Evolutionary conservation across 2,113 vertebrate genomes (phyloP).

Genomic region (Nesoenas mayeri): DNA sequence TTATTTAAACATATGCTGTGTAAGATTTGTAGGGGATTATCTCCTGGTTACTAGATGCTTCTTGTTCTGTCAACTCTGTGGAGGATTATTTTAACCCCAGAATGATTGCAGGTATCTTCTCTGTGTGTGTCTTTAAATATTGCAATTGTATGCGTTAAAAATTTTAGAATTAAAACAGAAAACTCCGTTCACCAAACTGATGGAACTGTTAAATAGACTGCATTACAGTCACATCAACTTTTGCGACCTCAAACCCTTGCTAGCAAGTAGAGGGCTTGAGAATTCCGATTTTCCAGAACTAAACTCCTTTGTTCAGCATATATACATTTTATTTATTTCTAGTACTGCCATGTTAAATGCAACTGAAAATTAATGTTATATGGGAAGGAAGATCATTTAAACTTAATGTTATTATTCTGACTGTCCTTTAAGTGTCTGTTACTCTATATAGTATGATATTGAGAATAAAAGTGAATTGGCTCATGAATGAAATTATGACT

Average conservation of each 20-base stretch:
- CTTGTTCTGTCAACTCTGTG: conserved; percentile 62
- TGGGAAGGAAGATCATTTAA: background rate
- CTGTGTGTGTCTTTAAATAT: background rate
- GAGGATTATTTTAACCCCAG: conserved; percentile 34
- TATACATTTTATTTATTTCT: background rate
- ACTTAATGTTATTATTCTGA: background rate
- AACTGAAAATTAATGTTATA: background rate
- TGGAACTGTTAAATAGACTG: background rate
- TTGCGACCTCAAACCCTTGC: background rate
- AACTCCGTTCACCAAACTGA: background rate
- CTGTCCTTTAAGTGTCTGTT: background rate
- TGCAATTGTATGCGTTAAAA: background rate
- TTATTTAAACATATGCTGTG: conserved; percentile 76
- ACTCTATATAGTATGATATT: background rate
- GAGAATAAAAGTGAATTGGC: background rate
- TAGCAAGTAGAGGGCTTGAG: background rate
- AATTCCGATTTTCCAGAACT: background rate
- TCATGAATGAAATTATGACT: background rate
- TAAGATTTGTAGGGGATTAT: conserved; percentile 73
- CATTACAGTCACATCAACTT: background rate
- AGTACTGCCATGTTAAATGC: background rate
- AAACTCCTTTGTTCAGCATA: background rate
- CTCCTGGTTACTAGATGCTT: conserved; percentile 43
- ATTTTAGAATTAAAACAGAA: background rate
- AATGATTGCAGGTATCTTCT: background rate